These are phyloP conservation scores for Xiphorhynchus elegans DNA, from an alignment of 2,113 vertebrate species.

Conservation along the genomic window DNA sequence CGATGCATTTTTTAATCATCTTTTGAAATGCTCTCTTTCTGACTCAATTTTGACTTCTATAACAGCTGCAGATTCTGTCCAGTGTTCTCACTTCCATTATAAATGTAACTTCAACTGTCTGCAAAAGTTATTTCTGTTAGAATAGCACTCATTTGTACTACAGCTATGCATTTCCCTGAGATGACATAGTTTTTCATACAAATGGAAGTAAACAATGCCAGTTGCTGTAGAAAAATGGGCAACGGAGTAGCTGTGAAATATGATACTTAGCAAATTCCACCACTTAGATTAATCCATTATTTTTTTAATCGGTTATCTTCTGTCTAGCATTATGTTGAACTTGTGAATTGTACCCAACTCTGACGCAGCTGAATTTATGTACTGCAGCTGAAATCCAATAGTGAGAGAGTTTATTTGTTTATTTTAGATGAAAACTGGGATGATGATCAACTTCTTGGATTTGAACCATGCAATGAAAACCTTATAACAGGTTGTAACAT, in stretches of 20 bases:
- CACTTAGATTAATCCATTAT: not conserved
- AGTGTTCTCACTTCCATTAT: not conserved
- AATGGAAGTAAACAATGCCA: conserved; percentile 3
- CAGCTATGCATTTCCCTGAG: not conserved
- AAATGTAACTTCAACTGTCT: conserved; percentile 9
- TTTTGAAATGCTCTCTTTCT: not conserved
- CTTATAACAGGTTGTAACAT: conserved; percentile 92
- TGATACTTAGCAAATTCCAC: not conserved
- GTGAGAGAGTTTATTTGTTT: conserved; percentile 53
- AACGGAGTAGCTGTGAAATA: not conserved
- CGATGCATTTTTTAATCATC: not conserved
- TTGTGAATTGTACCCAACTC: not conserved
- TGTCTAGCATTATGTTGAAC: not conserved
- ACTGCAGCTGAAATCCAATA: not conserved
- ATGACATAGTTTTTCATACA: not conserved
- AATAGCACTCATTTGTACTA: not conserved
- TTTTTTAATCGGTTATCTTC: not conserved
- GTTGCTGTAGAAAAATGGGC: conserved; percentile 15
- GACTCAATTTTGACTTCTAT: not conserved
- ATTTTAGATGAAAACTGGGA: conserved; percentile 91
- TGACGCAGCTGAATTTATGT: conserved; percentile 1
- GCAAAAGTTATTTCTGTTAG: conserved; percentile 11
- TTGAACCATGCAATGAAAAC: conserved; percentile 92
- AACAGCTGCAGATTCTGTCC: conserved; percentile 4
- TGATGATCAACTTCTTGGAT: conserved; percentile 89